Base-by-base conservation (phyloP, 2,113 vertebrate genomes). In the Carassius gibelio region DNA sequence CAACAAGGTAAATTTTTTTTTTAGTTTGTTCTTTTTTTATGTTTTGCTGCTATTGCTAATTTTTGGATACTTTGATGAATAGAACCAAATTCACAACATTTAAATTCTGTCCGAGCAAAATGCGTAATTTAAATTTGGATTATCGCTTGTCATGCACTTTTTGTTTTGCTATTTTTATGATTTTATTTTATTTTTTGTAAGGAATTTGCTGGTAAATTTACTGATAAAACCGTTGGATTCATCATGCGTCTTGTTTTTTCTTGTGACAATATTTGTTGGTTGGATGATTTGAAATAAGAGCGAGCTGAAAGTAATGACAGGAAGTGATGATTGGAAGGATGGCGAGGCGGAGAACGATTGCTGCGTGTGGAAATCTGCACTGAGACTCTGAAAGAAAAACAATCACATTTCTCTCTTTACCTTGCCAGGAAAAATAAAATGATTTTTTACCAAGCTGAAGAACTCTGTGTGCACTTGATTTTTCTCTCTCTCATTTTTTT, bases 1-100 rank as follows among this genome's bases (percentile, higher is more conserved):
- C 88, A 87, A 90, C 84, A 88, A 93, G 89, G 90, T 89, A 90
- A 83, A 87, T 80, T 36, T 83, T 30, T 30, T 30, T 30, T 72
- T 61, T 1, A 57, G 7, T 5, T 8, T 2, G 8, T 45, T 45
- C 3, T 81, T 82, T 89, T 88, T 87, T 93, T 82, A 57, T 30
- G 78, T 89, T 94, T 93, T 92, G 92, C 93, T 95, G 93, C 94
- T 95, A 92, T 91, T 93, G 89, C 89, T 91, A 83, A 86, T 55
- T 84, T 82, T 75, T 66, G 91, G 90, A 64, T 90, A 90, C 75
- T 89, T 91, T 92, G 45, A 50, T 71, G 23, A 71, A 69, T 72
- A 38, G 42, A 66, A 50, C 14, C 2, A n/a, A 81, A 68, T 81
- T 81, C 61, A 81, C 38, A 45, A 45, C 74, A 34, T 76, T 50